Evolutionary conservation across 2,113 vertebrate genomes (phyloP), one percentile per base, ranked within the genome.

Genomic region (Cyrtonyx montezumae): DNA sequence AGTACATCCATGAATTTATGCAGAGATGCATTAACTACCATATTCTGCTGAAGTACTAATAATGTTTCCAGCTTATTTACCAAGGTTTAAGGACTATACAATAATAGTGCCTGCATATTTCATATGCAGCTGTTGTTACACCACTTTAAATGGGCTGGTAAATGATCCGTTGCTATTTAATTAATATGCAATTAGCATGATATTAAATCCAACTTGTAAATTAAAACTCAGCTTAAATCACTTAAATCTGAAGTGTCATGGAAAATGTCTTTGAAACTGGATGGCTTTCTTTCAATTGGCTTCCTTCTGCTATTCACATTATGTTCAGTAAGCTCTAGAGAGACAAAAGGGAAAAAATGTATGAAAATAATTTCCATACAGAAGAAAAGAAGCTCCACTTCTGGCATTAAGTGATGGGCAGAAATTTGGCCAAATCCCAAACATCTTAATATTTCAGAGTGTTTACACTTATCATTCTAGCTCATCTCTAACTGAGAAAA

Each of bases 141-240:
- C 84, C 75, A 97, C 96, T 97, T 98, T 98, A 97, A 97, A 86
- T 84, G 94, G 73, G 71, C 88, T 97, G 63, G 85, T 96, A 97
- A 97, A 98, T 97, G 97, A 98, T 96, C 95, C 97, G 93, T 91
- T 96, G 87, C 87, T 96, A 91, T 97, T 97, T 97, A 97, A 98
- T 98, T 98, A 98, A 97, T 96, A 97, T 94, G 92, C 79, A 97
- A 95, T 95, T 96, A 95, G 55, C 93, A 69, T 86, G 85, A 93
- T 96, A 97, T 97, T 97, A 97, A 97, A 97, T 97, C 91, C 96
- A 97, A 95, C 93, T 96, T 94, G 95, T 90, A 97, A 97, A 97
- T 98, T 97, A 97, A 97, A 96, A 94, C 62, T 81, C 93, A 96
- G 95, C 97, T 96, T 96, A 81, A 97, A 87, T 95, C n/a, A 32